A percentile compares a stretch with the other conserved stretches of the same genome.
phyloP scores from a whole-genome alignment of 1,140 invertebrate genomes.

The Telenomus remus region DNA sequence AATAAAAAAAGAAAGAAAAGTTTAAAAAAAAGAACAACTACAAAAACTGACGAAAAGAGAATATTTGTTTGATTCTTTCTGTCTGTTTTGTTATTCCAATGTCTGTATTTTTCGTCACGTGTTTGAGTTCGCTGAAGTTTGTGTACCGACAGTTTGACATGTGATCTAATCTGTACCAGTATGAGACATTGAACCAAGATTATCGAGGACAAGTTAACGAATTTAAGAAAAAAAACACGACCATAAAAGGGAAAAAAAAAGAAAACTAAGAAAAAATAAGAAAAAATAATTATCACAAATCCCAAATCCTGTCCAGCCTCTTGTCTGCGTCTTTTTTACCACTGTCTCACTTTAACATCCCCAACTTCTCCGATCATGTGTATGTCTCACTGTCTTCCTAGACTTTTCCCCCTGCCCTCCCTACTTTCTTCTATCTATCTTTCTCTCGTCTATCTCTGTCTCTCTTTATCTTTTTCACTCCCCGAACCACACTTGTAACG shows the following conservation, averaged over 20 bases:
- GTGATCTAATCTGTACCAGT: constrained; percentile 38
- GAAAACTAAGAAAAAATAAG: no score
- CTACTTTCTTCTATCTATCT: constrained; percentile 29
- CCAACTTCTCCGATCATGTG: constrained; percentile 41
- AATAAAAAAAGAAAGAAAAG: constrained; percentile 25
- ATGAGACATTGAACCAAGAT: constrained; percentile 40
- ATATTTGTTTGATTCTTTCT: constrained; percentile 12
- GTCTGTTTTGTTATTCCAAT: constrained; percentile 32
- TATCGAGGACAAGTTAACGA: no score
- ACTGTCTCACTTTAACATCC: constrained; percentile 54
- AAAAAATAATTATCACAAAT: constrained; percentile 26
- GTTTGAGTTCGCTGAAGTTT: constrained; percentile 46
- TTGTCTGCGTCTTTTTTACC: constrained; percentile 60
- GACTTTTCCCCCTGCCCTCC: neutral
- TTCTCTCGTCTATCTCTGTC: constrained; percentile 26
- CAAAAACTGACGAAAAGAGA: constrained; percentile 19
- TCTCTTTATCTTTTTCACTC: constrained; percentile 45
- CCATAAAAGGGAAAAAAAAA: no score
- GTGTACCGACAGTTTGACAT: constrained; percentile 36
- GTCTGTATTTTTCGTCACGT: constrained; percentile 39
- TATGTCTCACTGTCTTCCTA: constrained; percentile 47
- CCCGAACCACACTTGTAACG: constrained; percentile 29
- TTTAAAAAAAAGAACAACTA: constrained; percentile 15
- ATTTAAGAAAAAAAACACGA: no score
- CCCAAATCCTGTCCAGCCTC: constrained; percentile 56